These are phyloP conservation scores for Cephus pygmeus DNA, from an alignment of 2,888 invertebrate species.

Conservation along the genomic window DNA sequence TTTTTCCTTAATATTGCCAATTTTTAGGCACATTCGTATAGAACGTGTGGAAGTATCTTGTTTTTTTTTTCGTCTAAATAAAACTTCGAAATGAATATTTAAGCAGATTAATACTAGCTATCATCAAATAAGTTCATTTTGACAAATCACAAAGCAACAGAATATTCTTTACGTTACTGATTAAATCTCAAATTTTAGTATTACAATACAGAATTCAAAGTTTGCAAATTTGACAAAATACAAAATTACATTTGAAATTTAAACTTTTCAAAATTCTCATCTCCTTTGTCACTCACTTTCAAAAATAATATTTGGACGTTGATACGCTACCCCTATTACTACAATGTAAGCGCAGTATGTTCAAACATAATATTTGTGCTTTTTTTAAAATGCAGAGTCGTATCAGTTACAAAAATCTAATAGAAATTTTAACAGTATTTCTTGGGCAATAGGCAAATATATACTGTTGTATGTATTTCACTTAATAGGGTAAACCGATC, in stretches of 20 bases:
- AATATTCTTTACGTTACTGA: too few species aligned
- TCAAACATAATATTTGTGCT: background rate
- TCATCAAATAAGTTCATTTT: too few species aligned
- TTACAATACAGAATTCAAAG: too few species aligned
- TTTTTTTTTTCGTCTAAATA: too few species aligned
- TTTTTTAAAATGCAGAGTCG: background rate
- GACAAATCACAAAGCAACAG: too few species aligned
- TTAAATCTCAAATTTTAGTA: too few species aligned
- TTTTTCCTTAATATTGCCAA: too few species aligned
- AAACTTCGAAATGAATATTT: too few species aligned
- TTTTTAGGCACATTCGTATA: too few species aligned
- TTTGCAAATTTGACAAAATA: background rate
- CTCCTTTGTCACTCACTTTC: background rate
- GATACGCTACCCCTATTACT: background rate
- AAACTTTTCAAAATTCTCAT: background rate
- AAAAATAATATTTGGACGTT: background rate
- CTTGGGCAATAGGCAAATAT: background rate
- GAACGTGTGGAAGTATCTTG: too few species aligned
- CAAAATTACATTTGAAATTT: background rate
- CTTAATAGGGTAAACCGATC: background rate
- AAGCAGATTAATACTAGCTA: too few species aligned
- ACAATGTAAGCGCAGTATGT: background rate
- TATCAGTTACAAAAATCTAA: background rate
- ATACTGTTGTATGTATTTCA: background rate
- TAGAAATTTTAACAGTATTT: background rate